Conservation (phyloP, 2,888 invertebrate species). For the Calameuta pallipes region DNA sequence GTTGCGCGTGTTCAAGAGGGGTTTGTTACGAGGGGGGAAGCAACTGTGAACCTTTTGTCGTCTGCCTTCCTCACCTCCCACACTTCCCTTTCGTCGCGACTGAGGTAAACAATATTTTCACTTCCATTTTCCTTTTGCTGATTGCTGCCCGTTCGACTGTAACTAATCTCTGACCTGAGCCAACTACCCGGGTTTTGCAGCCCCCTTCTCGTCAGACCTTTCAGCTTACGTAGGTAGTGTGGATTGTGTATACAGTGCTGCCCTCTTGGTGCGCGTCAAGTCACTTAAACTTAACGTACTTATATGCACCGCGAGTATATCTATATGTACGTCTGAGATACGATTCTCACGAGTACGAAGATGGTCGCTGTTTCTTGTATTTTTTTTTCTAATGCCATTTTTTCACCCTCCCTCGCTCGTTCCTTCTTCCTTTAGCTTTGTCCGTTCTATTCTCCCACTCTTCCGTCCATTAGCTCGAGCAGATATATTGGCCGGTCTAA, state of each 20-base stretch:
- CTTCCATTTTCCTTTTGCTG: constrained; percentile 20
- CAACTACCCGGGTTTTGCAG: background rate
- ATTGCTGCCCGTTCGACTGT: constrained; percentile 32
- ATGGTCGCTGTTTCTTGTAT: background rate
- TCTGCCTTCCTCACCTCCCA: background rate
- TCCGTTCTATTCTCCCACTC: constrained; percentile 7
- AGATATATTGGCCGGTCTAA: background rate
- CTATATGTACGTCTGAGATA: background rate
- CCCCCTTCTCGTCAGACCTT: constrained; percentile 15
- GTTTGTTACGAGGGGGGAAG: background rate
- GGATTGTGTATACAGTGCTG: background rate
- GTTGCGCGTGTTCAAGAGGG: background rate
- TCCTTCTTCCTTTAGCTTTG: background rate
- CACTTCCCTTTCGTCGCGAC: background rate
- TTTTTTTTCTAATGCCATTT: background rate
- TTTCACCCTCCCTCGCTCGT: background rate
- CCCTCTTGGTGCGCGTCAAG: background rate
- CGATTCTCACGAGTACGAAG: background rate
- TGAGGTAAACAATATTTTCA: constrained; percentile 21
- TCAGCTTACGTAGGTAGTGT: background rate
- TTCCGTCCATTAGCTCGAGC: background rate
- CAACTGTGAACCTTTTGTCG: background rate
- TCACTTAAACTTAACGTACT: background rate
- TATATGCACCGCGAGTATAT: background rate
- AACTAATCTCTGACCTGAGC: constrained; percentile 24